These are phyloP conservation scores for Gonatopus flavifemur DNA, from an alignment of 1,140 invertebrate genomes.

Conservation along the genomic window DNA sequence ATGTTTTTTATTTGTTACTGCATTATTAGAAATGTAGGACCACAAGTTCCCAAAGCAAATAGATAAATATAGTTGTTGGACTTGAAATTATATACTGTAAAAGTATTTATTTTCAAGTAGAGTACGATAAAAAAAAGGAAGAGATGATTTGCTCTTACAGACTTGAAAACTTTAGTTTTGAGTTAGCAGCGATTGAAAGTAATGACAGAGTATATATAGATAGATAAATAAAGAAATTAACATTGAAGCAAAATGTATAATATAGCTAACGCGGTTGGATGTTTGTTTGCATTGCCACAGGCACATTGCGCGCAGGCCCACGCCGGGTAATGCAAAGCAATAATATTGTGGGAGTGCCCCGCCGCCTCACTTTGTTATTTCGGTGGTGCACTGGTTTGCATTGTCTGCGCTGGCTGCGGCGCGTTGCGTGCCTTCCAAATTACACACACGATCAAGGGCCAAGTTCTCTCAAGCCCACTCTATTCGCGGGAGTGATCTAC, in stretches of 20 bases:
- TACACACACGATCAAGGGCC: slow-evolving; percentile 34
- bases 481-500: no score
- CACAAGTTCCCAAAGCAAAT: no score
- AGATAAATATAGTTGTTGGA: no score
- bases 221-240: slow-evolving; percentile 11
- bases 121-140: no score
- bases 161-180: neutral
- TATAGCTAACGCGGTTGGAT: slow-evolving; percentile 56
- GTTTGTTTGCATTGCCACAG: slow-evolving; percentile 60
- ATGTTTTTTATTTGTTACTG: no score
- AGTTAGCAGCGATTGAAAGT: no score
- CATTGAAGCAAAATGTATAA: slow-evolving; percentile 25
- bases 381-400: slow-evolving; percentile 57
- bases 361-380: slow-evolving; percentile 47
- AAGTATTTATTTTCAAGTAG: no score
- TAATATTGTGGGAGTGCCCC: slow-evolving; percentile 44
- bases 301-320: slow-evolving; percentile 60
- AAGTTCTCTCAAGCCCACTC: slow-evolving; percentile 39
- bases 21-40: no score
- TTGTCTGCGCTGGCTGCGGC: slow-evolving; percentile 60
- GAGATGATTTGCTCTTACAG: slow-evolving; percentile 2
- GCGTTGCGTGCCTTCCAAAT: slow-evolving; percentile 57
- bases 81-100: no score
- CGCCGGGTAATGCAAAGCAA: slow-evolving; percentile 60
- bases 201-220: no score